Evolutionary conservation across 2,888 invertebrate genomes (phyloP).

Genomic region (Drosophila limbata): DNA sequence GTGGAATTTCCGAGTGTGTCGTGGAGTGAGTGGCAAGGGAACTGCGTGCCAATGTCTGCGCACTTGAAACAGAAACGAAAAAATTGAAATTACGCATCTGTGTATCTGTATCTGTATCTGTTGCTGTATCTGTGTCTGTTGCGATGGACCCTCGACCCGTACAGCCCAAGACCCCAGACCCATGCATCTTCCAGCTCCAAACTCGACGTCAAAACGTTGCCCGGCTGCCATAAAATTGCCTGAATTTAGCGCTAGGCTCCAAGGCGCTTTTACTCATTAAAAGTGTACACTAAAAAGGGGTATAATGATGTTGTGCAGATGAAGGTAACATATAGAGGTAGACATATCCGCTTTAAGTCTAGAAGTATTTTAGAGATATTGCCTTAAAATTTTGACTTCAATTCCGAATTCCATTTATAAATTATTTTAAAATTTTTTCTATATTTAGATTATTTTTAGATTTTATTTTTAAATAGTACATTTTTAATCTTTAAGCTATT

Average conservation of each 20-base stretch:
- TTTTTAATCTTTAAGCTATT: too few relatives aligned
- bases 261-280: slow-evolving; percentile 40
- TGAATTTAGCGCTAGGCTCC: slow-evolving; percentile 77
- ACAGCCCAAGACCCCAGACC: slow-evolving; percentile 52
- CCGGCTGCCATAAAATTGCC: slow-evolving; percentile 77
- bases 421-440: too few relatives aligned
- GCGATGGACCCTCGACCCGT: slow-evolving; percentile 43
- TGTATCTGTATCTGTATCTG: slow-evolving; percentile 27
- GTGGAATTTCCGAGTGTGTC: background rate
- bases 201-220: slow-evolving; percentile 72
- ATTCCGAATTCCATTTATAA: too few relatives aligned
- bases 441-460: too few relatives aligned
- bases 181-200: slow-evolving; percentile 76
- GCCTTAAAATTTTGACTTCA: too few relatives aligned
- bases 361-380: too few relatives aligned
- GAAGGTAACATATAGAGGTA: background rate
- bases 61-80: slow-evolving; percentile 59
- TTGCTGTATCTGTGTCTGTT: slow-evolving; percentile 13
- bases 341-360: background rate
- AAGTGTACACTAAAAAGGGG: background rate
- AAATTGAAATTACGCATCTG: slow-evolving; percentile 19
- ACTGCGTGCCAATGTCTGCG: slow-evolving; percentile 65
- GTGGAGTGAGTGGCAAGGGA: slow-evolving; percentile 8
- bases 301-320: background rate
- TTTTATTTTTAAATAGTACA: too few relatives aligned